Conservation (phyloP, 2,797 vertebrate species). For the Premnoplex brunnescens region DNA sequence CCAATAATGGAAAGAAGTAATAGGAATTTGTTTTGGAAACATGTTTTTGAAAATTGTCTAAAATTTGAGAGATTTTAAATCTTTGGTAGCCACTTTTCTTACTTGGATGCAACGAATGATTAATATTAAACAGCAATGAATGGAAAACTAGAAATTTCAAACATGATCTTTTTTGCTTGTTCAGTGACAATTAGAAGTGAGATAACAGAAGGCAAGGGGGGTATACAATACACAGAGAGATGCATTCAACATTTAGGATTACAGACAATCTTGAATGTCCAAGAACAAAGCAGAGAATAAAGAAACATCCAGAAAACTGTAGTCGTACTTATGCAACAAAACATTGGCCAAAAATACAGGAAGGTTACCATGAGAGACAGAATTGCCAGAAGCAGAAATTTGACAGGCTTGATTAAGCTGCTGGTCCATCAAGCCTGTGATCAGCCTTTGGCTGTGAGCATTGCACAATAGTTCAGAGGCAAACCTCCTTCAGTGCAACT, state of each 20-base stretch:
- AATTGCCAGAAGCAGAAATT: slow-evolving; percentile 18
- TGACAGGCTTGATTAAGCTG: slow-evolving; percentile 37
- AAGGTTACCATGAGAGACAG: not conserved
- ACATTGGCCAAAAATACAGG: not conserved
- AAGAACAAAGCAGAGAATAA: not conserved
- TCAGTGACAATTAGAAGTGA: not conserved
- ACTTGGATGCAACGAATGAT: not conserved
- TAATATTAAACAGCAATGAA: not conserved
- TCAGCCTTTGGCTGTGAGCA: not conserved
- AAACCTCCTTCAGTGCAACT: not conserved
- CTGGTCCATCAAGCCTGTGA: slow-evolving; percentile 19
- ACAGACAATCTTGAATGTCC: not conserved
- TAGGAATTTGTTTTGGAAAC: not conserved
- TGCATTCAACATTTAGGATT: not conserved
- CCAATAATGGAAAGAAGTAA: not conserved
- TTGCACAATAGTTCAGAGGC: not conserved
- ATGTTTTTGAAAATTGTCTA: not conserved
- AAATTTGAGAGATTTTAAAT: not conserved
- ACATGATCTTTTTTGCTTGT: not conserved
- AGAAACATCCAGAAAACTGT: not conserved
- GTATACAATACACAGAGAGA: not conserved
- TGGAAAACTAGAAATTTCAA: not conserved
- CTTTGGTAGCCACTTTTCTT: not conserved
- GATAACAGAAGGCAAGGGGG: not conserved
- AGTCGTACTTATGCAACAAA: slow-evolving; percentile 17